Evolutionary conservation across 2,888 invertebrate genomes (phyloP).

Genomic region (Griposia aprilina): DNA sequence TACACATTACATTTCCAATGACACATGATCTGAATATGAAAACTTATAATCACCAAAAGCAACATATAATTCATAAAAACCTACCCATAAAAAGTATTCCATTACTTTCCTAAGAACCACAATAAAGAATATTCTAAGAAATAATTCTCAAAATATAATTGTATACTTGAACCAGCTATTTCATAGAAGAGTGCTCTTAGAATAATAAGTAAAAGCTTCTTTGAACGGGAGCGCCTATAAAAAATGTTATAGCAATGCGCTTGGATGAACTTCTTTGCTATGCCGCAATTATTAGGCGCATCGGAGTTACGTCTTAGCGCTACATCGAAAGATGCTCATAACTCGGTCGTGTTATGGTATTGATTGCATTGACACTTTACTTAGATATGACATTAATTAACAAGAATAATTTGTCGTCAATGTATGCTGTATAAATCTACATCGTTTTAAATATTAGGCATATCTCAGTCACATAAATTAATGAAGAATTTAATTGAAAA

Average conservation of each 20-base stretch:
- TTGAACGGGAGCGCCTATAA: conserved; percentile 65
- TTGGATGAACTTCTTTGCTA: conserved; percentile 61
- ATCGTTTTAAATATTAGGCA: neutral
- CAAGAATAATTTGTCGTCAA: conserved; percentile 7
- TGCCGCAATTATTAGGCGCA: conserved; percentile 67
- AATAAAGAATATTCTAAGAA: conserved; percentile 37
- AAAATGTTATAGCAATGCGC: conserved; percentile 68
- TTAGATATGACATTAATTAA: conserved; percentile 19
- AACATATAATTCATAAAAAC: neutral
- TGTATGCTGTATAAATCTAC: neutral
- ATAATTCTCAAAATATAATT: conserved; percentile 46
- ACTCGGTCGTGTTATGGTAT: conserved; percentile 28
- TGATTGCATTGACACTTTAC: conserved; percentile 45
- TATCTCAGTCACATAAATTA: neutral
- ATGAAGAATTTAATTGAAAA: conserved; percentile 26
- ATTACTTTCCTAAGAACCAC: conserved; percentile 14
- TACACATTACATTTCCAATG: neutral
- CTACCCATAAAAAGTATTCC: neutral
- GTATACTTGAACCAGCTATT: conserved; percentile 54
- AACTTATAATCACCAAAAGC: neutral
- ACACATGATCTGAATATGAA: neutral
- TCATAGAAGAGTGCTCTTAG: conserved; percentile 61
- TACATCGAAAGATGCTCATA: conserved; percentile 26
- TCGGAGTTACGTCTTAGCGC: conserved; percentile 49
- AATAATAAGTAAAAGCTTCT: conserved; percentile 63